These are phyloP conservation scores for Amiota communis DNA, from an alignment of 2,888 invertebrate species.

Conservation along the genomic window DNA sequence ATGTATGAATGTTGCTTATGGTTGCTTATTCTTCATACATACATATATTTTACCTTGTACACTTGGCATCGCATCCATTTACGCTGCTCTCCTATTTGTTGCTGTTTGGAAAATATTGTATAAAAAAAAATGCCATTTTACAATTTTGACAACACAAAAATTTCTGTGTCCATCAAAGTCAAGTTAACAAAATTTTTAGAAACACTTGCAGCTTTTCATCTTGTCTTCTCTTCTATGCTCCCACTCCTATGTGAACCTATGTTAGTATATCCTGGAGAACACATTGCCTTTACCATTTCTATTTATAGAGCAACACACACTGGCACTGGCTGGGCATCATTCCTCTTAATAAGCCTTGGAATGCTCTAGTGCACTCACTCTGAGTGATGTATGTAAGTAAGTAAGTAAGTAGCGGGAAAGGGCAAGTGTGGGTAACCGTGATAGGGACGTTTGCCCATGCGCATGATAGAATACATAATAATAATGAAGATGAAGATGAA, in stretches of 20 bases:
- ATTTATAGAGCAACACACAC: background rate
- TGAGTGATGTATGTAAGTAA: background rate
- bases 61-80: slow-evolving; percentile 17
- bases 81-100: background rate
- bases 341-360: slow-evolving; percentile 15
- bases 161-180: slow-evolving; percentile 19
- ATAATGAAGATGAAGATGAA: slow-evolving; percentile 3
- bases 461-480: slow-evolving; percentile 1
- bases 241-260: background rate
- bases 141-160: slow-evolving; percentile 21
- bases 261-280: background rate
- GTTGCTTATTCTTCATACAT: background rate
- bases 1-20: background rate
- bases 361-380: background rate
- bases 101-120: background rate
- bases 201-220: background rate
- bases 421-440: background rate
- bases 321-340: background rate
- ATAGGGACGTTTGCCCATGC: slow-evolving; percentile 1
- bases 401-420: background rate
- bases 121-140: slow-evolving; percentile 15
- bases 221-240: no score
- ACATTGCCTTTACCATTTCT: background rate
- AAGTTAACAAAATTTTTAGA: background rate
- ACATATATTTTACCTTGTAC: slow-evolving; percentile 13